Conservation (phyloP, 2,797 vertebrate species). For the Harpagifer antarcticus region DNA sequence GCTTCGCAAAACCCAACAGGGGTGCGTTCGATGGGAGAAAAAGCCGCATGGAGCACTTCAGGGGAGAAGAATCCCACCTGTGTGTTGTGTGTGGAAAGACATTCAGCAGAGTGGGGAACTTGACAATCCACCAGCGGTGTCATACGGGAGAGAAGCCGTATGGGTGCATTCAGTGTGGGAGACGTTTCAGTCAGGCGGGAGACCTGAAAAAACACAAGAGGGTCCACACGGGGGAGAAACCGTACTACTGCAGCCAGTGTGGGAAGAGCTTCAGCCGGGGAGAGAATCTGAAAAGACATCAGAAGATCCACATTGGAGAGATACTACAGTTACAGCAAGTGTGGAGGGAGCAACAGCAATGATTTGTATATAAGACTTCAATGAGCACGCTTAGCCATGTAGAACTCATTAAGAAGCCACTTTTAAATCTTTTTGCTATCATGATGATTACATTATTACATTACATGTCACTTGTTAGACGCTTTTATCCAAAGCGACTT, state of each 20-base stretch:
- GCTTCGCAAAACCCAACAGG: conserved; percentile 49
- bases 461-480: too few species aligned
- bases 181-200: conserved; percentile 77
- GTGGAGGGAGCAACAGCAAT: conserved; percentile 60
- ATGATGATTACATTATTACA: too few species aligned
- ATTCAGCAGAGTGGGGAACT: conserved; percentile 72
- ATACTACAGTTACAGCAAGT: conserved; percentile 69
- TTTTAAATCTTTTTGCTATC: conserved; percentile 2
- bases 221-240: conserved; percentile 82
- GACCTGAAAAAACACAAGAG: conserved; percentile 83
- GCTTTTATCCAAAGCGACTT: too few species aligned
- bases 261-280: conserved; percentile 83
- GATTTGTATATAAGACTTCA: conserved; percentile 4
- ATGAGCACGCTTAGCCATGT: background rate
- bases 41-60: conserved; percentile 47
- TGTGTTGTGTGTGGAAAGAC: conserved; percentile 78
- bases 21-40: conserved; percentile 42
- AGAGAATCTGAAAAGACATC: conserved; percentile 82
- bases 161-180: conserved; percentile 77
- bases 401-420: background rate
- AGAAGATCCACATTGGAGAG: conserved; percentile 80
- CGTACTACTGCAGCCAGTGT: conserved; percentile 79
- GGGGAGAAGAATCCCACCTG: conserved; percentile 54
- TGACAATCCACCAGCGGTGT: conserved; percentile 79
- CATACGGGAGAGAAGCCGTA: conserved; percentile 82